Evolutionary conservation across 2,113 vertebrate species (phyloP).

Genomic region (Balaeniceps rex): DNA sequence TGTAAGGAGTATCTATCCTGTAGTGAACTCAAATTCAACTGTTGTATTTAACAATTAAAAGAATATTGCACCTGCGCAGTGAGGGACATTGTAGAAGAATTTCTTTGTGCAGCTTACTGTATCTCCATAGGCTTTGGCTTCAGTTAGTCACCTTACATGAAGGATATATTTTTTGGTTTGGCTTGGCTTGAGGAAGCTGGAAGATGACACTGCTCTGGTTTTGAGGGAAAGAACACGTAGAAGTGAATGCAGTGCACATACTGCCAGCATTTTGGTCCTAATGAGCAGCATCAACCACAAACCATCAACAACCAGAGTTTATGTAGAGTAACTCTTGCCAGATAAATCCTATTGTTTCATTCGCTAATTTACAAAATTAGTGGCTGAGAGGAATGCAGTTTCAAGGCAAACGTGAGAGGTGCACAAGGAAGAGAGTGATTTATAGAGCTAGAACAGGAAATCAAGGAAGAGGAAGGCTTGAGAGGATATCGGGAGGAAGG

Average conservation of each 20-base stretch:
- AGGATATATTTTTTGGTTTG: neutral
- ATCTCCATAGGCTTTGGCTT: neutral
- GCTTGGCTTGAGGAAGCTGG: neutral
- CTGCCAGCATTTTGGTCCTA: neutral
- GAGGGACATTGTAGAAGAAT: neutral
- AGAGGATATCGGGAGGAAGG: neutral
- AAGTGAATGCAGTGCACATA: neutral
- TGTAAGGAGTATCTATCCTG: neutral
- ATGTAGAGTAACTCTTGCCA: neutral
- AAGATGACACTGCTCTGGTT: rapidly evolving
- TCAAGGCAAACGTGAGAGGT: neutral
- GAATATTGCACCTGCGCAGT: neutral
- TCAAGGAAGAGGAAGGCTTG: neutral
- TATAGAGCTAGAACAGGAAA: neutral
- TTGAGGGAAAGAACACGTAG: neutral
- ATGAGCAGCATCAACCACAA: neutral
- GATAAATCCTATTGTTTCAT: neutral
- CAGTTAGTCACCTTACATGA: neutral
- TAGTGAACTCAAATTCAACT: neutral
- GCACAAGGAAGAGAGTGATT: neutral
- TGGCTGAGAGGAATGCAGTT: neutral
- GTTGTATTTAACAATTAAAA: neutral
- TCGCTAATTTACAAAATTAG: neutral
- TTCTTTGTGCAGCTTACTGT: neutral
- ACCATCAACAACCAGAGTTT: neutral